Base-by-base conservation (phyloP, 2,888 invertebrate genomes). In the Meteorus colon region DNA sequence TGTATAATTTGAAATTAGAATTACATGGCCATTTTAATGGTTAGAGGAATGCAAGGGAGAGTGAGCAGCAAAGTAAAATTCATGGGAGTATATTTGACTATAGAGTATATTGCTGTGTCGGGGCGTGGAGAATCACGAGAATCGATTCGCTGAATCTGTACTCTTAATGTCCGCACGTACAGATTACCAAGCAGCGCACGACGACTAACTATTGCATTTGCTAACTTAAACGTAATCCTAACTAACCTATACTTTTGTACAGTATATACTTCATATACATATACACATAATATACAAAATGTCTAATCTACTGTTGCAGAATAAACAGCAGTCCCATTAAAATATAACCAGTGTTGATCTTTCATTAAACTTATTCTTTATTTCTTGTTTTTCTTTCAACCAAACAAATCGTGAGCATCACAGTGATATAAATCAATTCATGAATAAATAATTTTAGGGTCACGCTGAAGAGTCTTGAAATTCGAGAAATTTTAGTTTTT, bases 161-260 rank as follows among this genome's bases (percentile, higher is more conserved):
- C n/a, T 77, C 71, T 78, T 82, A 82, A 84, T 84, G 82, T 80
- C 79, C 78, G 81, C 84, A 82, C 82, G 83, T 82, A 83, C 80
- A 79, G 81, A 79, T 85, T 85, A 85, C 82, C 82, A 81, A 82
- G 82, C 81, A 76, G 79, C 81, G 59, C 66, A 63, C 34, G 63
- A 59, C 65, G 24, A 69, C 74, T 69, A 59, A 73, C 78, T 51
- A 74, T 67, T 73, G 59, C 70, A 69, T 76, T 69, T 66, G 41
- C 66, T 8, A 66, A 66, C 66, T 66, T 55, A 66, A 37, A 66
- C 41, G 34, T 66, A 66, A 41, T 12, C 41, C 19, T 27, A 41
- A 19, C 66, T 24, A 37, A 34, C 65, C 65, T 37, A 34, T 48
- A 48, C 55, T n/a, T 24, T 4, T 19, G 55, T 55, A 55, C 2